A percentile compares a stretch with the other conserved stretches of the same genome.
These are phyloP conservation scores for Echiichthys vipera DNA, from an alignment of 2,797 vertebrate species.

Conservation along the genomic window DNA sequence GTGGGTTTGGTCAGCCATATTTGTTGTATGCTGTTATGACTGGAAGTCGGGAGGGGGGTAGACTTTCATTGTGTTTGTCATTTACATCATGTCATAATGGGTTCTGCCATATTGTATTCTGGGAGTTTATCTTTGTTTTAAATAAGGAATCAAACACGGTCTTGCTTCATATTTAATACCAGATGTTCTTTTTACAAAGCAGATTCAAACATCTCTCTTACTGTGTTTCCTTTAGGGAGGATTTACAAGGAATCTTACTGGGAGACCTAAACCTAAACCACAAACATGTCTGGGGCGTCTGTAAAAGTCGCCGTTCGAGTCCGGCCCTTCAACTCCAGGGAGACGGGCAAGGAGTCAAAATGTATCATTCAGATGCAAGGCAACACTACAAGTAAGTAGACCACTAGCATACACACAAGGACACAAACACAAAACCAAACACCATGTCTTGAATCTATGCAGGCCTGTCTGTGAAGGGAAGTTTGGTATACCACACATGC, in stretches of 20 bases:
- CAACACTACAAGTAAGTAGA: conserved; percentile 96
- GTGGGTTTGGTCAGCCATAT: conserved; percentile 63
- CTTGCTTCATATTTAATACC: not conserved
- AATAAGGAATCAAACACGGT: not conserved
- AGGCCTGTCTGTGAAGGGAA: conserved; percentile 22
- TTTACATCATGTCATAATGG: conserved; percentile 16
- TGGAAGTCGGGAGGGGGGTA: conserved; percentile 21
- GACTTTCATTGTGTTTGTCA: conserved; percentile 36
- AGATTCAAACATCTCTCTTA: conserved; percentile 13
- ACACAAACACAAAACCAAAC: conserved; percentile 17
- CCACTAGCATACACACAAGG: conserved; percentile 9
- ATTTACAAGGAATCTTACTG: conserved; percentile 52
- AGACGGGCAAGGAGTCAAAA: conserved; percentile 96
- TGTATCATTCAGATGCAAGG: conserved; percentile 99
- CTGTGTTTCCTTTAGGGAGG: conserved; percentile 64
- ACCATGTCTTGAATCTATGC: conserved; percentile 19
- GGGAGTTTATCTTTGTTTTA: not conserved
- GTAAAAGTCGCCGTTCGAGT: conserved; percentile 98
- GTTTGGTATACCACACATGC: conserved; percentile 46
- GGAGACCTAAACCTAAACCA: conserved; percentile 51
- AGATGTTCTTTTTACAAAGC: not conserved
- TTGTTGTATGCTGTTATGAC: conserved; percentile 59
- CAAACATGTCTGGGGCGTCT: conserved; percentile 96
- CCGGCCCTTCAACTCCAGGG: conserved; percentile 96
- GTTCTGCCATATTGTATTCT: not conserved